Conservation (phyloP, 1,140 invertebrate species). For the Cepaea nemoralis region DNA sequence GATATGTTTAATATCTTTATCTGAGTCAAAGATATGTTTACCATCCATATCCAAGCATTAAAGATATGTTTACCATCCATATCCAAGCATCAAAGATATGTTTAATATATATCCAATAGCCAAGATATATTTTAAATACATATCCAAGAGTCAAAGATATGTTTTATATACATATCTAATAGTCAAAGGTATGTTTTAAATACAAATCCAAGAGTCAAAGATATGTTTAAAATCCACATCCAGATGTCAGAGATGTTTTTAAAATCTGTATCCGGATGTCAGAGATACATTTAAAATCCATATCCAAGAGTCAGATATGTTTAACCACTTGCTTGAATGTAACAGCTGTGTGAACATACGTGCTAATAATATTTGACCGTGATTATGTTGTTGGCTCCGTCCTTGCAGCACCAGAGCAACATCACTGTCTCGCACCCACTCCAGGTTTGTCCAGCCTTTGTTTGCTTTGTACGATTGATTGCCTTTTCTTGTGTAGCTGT, state of each 20-base stretch:
- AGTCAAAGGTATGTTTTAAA: too few species aligned
- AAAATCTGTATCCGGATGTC: not conserved
- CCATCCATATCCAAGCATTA: too few species aligned
- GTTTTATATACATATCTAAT: too few species aligned
- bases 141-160: too few species aligned
- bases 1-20: too few species aligned
- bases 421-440: conserved; percentile 65
- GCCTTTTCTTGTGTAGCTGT: not conserved
- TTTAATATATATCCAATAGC: too few species aligned
- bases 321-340: not conserved
- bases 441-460: conserved; percentile 51
- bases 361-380: conserved; percentile 16
- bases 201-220: too few species aligned
- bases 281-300: not conserved
- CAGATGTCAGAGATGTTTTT: not conserved
- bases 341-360: not conserved
- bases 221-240: too few species aligned
- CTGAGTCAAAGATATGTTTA: too few species aligned
- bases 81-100: too few species aligned
- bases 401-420: conserved; percentile 55
- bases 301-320: not conserved
- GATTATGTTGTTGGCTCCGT: not conserved
- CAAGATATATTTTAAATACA: too few species aligned
- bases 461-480: not conserved
- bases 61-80: too few species aligned